A percentile compares a stretch with the other conserved stretches of the same genome.
Evolutionary conservation across 2,797 vertebrate species (phyloP).

Genomic region (Chrysocyon brachyurus): DNA sequence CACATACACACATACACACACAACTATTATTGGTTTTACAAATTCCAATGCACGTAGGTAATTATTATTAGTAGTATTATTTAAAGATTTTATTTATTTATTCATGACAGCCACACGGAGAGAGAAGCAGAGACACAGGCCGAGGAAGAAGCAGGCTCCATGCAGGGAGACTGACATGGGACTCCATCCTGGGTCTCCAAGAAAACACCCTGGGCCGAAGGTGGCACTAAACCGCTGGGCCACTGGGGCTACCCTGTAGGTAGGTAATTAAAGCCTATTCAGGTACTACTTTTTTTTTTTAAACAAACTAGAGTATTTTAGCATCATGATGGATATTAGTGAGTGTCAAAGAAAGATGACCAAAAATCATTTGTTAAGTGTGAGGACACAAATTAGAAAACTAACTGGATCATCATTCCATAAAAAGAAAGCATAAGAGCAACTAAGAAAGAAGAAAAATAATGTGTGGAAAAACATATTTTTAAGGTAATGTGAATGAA

Average conservation of each 20-base stretch:
- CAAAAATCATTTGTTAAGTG: not conserved
- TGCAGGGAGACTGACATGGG: too few relatives aligned
- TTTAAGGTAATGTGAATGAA: not conserved
- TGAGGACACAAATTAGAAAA: not conserved
- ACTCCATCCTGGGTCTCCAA: too few relatives aligned
- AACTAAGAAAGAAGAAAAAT: not conserved
- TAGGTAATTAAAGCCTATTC: not conserved
- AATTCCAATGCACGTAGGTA: not conserved
- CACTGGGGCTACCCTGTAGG: too few relatives aligned
- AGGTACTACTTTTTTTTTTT: not conserved
- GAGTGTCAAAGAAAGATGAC: not conserved
- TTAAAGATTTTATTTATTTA: too few relatives aligned
- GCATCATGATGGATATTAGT: not conserved
- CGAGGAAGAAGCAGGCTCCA: too few relatives aligned
- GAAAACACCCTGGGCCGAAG: too few relatives aligned
- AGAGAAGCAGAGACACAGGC: too few relatives aligned
- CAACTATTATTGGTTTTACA: not conserved
- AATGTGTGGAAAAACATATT: not conserved
- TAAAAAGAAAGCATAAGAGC: not conserved
- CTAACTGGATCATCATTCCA: not conserved
- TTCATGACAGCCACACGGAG: too few relatives aligned
- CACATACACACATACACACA: accelerated
- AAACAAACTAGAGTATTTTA: not conserved
- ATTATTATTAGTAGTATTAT: not conserved
- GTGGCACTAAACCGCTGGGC: too few relatives aligned